Base-by-base conservation (phyloP, 23 tunicate species). In the Styela clava region DNA sequence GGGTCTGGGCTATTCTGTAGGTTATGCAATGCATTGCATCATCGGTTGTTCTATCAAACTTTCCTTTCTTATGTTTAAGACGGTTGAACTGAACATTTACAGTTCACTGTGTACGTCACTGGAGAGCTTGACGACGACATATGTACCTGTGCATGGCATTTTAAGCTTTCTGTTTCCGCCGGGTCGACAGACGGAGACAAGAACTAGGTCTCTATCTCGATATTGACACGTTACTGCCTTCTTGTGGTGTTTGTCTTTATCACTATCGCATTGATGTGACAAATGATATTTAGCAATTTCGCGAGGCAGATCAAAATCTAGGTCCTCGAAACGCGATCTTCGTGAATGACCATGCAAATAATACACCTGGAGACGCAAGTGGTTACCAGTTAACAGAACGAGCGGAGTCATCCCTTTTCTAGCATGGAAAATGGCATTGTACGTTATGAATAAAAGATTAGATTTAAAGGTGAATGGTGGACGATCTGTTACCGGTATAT, bases 371-470 rank as follows among this genome's bases (percentile, higher is more conserved):
- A 74, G 63, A n/a, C 79, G 79, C n/a, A 74, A 61, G 27, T 52
- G 23, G 19, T 69, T 26, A 2, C 72, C 73, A 22, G 83, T 79
- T 2, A 79, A 21, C n/a, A 79, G 35, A 37, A 26, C 3, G 24
- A 56, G 83, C 34, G 83, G 83, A 24, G 83, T 7, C 20, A 79
- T 25, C 19, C 83, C 83, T 2, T 35, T 79, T 5, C 83, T 56
- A 16, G 61, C 83, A 62, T 79, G 83, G 2, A 33, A 34, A 26
- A 73, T 79, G 16, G 83, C 83, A 63, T 79, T 79, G 34, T 79
- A 56, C 16, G 83, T n/a, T n/a, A n/a, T n/a, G n/a, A n/a, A n/a
- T n/a, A n/a, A n/a, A n/a, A n/a, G n/a, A n/a, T n/a, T n/a, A n/a
- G n/a, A n/a, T n/a, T n/a, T n/a, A n/a, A n/a, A n/a, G n/a, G n/a